Percentiles rank a stretch among this genome's conserved stretches.
phyloP scores from a whole-genome alignment of 2,113 vertebrate genomes.

The Lipophrys pholis region DNA sequence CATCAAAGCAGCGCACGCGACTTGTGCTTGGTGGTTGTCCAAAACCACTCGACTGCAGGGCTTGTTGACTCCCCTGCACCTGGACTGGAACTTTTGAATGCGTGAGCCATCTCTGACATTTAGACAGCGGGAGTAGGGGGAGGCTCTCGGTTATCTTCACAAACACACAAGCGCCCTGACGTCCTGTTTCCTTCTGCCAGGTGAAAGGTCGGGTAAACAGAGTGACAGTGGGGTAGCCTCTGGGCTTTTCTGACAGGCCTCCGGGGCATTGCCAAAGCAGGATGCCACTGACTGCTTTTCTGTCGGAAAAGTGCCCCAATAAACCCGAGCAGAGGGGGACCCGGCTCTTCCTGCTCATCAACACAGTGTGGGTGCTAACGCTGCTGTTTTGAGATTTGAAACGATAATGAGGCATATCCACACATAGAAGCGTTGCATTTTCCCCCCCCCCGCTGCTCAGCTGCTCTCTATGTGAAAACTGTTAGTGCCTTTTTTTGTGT shows the following conservation, averaged over 20 bases:
- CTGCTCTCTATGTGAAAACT: no score
- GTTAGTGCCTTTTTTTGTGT: no score
- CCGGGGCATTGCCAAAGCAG: constrained; percentile 62
- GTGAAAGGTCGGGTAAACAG: constrained; percentile 82
- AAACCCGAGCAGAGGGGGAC: constrained; percentile 28
- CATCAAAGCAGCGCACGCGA: constrained; percentile 57
- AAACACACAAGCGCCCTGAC: constrained; percentile 75
- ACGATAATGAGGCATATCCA: no score
- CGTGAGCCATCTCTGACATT: constrained; percentile 50
- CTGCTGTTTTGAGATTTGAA: no score
- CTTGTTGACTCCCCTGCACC: constrained; percentile 46
- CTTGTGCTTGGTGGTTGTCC: constrained; percentile 25
- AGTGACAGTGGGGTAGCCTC: constrained; percentile 69
- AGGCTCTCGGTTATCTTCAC: constrained; percentile 73
- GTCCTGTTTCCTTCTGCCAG: constrained; percentile 83
- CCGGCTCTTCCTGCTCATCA: constrained; percentile 28
- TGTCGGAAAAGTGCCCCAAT: constrained; percentile 62
- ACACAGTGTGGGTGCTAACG: not conserved
- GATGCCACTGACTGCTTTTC: constrained; percentile 68
- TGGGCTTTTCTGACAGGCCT: constrained; percentile 52
- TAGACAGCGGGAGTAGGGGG: constrained; percentile 40
- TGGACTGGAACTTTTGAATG: constrained; percentile 53
- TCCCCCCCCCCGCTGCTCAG: no score
- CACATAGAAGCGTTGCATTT: no score
- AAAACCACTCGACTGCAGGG: constrained; percentile 20